These are phyloP conservation scores for Sisyra nigra DNA, from an alignment of 2,888 invertebrate species.

Conservation along the genomic window DNA sequence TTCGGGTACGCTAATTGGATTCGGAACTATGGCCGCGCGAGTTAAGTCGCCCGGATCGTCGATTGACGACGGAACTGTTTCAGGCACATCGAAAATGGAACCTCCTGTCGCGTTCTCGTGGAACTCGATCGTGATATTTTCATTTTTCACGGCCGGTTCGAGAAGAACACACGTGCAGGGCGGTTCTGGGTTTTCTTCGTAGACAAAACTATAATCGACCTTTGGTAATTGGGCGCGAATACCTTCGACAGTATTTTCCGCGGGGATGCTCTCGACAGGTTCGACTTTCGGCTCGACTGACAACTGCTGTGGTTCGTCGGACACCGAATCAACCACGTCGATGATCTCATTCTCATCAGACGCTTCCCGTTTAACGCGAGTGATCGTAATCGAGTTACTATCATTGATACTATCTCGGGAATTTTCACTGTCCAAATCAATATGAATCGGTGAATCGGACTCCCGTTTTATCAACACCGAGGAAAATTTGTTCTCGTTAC, in stretches of 20 bases:
- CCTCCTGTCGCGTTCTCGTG: neutral
- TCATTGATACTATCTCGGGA: constrained; percentile 3
- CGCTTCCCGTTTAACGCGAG: constrained; percentile 14
- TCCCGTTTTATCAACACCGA: neutral
- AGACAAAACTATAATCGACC: constrained; percentile 30
- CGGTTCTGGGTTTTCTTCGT: constrained; percentile 17
- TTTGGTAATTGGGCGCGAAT: constrained; percentile 50
- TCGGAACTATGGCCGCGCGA: constrained; percentile 13
- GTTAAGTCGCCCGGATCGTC: neutral
- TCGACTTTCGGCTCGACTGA: constrained; percentile 14
- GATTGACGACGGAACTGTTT: neutral
- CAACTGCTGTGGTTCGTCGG: constrained; percentile 11
- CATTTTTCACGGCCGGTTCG: constrained; percentile 12
- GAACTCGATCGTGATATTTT: constrained; percentile 8
- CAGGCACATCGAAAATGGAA: constrained; percentile 9
- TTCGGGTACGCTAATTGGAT: constrained; percentile 2
- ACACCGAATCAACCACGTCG: constrained; percentile 11
- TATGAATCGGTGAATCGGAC: constrained; percentile 2
- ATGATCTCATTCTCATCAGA: constrained; percentile 16
- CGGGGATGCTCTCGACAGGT: constrained; percentile 1
- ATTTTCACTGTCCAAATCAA: constrained; percentile 7
- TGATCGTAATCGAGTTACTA: constrained; percentile 4
- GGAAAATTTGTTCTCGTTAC: constrained; percentile 1
- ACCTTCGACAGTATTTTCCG: constrained; percentile 32
- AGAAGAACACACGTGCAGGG: constrained; percentile 21